These are phyloP conservation scores for Lasioglossum morio DNA, from an alignment of 2,888 invertebrate genomes.

Conservation along the genomic window DNA sequence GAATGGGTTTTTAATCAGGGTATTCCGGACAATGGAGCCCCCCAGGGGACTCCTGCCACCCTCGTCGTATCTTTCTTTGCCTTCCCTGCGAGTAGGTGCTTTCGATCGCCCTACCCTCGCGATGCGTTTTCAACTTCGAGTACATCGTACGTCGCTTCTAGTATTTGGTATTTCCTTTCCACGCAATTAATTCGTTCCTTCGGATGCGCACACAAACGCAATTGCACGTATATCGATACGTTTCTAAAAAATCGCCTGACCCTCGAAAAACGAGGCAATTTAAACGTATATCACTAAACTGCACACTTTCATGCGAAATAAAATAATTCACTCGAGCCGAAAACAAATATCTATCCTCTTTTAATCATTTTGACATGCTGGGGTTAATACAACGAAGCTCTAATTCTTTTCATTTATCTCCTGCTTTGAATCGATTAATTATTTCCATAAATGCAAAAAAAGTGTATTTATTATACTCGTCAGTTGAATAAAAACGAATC, in stretches of 20 bases:
- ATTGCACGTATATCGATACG: background rate
- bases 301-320: no score
- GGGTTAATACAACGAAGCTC: no score
- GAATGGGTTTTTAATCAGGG: slow-evolving; percentile 84
- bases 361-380: background rate
- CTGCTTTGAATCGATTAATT: no score
- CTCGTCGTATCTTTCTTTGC: slow-evolving; percentile 78
- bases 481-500: no score
- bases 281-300: no score
- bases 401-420: no score
- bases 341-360: no score
- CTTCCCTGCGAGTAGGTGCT: slow-evolving; percentile 74
- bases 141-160: slow-evolving; percentile 50
- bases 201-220: no score
- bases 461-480: no score
- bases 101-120: slow-evolving; percentile 70
- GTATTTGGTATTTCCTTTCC: slow-evolving; percentile 58
- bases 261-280: background rate
- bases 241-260: background rate
- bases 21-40: slow-evolving; percentile 82
- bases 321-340: no score
- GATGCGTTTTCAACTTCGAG: slow-evolving; percentile 60
- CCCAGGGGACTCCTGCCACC: slow-evolving; percentile 79
- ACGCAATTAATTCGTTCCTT: slow-evolving; percentile 70
- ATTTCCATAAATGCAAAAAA: no score